Conservation (phyloP, 2,888 invertebrate species). For the Bombylius discolor region DNA sequence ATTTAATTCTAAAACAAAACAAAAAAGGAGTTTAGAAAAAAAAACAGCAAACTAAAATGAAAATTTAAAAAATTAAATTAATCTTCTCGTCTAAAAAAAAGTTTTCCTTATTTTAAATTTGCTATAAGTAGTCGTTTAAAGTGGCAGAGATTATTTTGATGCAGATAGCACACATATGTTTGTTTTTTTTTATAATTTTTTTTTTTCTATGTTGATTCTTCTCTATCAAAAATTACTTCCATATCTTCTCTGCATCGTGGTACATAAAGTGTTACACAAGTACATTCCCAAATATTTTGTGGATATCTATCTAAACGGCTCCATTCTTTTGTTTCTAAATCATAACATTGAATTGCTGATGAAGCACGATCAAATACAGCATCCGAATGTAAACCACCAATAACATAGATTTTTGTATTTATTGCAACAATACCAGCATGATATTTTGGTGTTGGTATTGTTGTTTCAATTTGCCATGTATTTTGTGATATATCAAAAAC, state of each 20-base stretch:
- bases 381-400: conserved; percentile 55
- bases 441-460: conserved; percentile 51
- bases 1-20: too few relatives aligned
- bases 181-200: neutral
- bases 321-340: conserved; percentile 48
- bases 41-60: too few relatives aligned
- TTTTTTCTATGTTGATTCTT: neutral
- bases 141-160: too few relatives aligned
- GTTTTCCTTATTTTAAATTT: too few relatives aligned
- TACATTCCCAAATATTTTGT: conserved; percentile 59
- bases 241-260: conserved; percentile 37
- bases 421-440: conserved; percentile 54
- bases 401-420: conserved; percentile 48
- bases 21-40: too few relatives aligned
- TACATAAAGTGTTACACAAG: conserved; percentile 51
- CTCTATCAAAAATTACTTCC: conserved; percentile 11
- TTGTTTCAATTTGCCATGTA: conserved; percentile 47
- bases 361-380: conserved; percentile 53
- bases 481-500: conserved; percentile 46
- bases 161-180: neutral
- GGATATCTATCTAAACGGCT: conserved; percentile 48
- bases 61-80: too few relatives aligned
- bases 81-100: too few relatives aligned
- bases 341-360: conserved; percentile 51
- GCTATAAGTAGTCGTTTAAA: too few relatives aligned